Percentiles rank a stretch among this genome's conserved stretches.
Evolutionary conservation across 1,140 invertebrate species (phyloP).

Genomic region (Drosophila virilis): DNA sequence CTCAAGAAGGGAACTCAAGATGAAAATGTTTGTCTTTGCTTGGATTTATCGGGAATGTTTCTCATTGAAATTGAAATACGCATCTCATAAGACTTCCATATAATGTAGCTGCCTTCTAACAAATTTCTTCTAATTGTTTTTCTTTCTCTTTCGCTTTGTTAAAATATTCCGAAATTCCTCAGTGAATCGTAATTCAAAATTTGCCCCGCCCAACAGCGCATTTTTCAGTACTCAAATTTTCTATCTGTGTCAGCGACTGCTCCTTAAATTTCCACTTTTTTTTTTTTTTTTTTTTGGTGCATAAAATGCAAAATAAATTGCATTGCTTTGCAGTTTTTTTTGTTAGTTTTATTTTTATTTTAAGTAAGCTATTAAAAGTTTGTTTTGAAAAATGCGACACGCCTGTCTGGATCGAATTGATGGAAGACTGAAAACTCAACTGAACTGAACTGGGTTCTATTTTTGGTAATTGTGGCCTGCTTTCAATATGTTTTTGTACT

Average conservation of each 20-base stretch:
- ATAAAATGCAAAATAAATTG: conserved; percentile 21
- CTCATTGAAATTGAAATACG: too few relatives aligned
- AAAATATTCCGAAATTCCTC: neutral
- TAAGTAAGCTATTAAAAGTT: conserved; percentile 7
- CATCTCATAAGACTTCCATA: too few relatives aligned
- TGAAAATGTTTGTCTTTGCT: too few relatives aligned
- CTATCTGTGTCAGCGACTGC: conserved; percentile 23
- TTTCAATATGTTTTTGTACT: conserved; percentile 44
- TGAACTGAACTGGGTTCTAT: conserved; percentile 45
- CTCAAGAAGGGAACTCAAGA: too few relatives aligned
- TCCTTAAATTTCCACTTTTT: conserved; percentile 51
- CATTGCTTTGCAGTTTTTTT: conserved; percentile 15
- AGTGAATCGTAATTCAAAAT: neutral
- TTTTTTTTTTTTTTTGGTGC: conserved; percentile 3
- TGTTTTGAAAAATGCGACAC: conserved; percentile 24
- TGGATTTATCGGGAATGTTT: too few relatives aligned
- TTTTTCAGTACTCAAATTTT: conserved; percentile 1
- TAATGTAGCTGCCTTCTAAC: too few relatives aligned
- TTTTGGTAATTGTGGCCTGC: conserved; percentile 79
- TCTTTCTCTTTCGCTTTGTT: neutral
- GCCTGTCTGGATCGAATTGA: conserved; percentile 14
- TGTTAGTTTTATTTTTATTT: neutral
- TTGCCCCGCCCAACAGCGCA: neutral
- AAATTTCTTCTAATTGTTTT: neutral
- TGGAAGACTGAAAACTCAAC: conserved; percentile 4